Percentiles rank a stretch among this genome's conserved stretches.
These are phyloP conservation scores for Hirtodrosophila alboralis DNA, from an alignment of 2,888 invertebrate species.

Conservation along the genomic window DNA sequence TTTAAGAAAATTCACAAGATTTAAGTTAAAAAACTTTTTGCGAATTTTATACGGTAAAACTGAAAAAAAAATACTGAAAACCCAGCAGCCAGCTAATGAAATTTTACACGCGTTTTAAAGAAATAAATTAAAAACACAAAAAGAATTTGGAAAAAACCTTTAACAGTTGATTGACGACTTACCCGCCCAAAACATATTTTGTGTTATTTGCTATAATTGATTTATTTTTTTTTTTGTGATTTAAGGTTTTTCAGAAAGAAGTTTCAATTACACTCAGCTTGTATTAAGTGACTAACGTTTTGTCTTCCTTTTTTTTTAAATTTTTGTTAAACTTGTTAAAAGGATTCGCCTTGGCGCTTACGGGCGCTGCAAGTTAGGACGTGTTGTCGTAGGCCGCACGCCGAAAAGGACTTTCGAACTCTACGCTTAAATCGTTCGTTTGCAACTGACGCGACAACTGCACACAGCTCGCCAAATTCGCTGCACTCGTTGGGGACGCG, in stretches of 20 bases:
- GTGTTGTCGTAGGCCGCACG: conserved; percentile 52
- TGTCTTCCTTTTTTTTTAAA: conserved; percentile 4
- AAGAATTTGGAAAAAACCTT: neutral
- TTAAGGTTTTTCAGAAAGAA: neutral
- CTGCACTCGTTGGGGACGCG: conserved; percentile 60
- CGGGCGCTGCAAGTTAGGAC: conserved; percentile 31
- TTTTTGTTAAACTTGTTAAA: conserved; percentile 9
- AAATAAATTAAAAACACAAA: neutral
- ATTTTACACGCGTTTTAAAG: conserved; percentile 6
- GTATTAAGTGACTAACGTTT: conserved; percentile 3
- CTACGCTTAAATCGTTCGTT: conserved; percentile 82
- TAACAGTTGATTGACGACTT: conserved; percentile 5
- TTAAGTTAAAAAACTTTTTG: too few relatives aligned
- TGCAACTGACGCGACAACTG: conserved; percentile 81
- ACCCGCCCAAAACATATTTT: conserved; percentile 4
- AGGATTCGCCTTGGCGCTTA: conserved; percentile 32
- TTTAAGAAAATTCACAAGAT: too few relatives aligned
- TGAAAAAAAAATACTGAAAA: too few relatives aligned
- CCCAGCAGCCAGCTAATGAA: conserved; percentile 4
- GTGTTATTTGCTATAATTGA: neutral
- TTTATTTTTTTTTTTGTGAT: too few relatives aligned
- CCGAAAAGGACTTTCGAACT: conserved; percentile 67
- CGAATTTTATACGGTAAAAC: too few relatives aligned
- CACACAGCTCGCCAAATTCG: conserved; percentile 61
- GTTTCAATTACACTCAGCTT: conserved; percentile 7